Conservation (phyloP, 2,113 vertebrate species). For the Meleagris gallopavo region DNA sequence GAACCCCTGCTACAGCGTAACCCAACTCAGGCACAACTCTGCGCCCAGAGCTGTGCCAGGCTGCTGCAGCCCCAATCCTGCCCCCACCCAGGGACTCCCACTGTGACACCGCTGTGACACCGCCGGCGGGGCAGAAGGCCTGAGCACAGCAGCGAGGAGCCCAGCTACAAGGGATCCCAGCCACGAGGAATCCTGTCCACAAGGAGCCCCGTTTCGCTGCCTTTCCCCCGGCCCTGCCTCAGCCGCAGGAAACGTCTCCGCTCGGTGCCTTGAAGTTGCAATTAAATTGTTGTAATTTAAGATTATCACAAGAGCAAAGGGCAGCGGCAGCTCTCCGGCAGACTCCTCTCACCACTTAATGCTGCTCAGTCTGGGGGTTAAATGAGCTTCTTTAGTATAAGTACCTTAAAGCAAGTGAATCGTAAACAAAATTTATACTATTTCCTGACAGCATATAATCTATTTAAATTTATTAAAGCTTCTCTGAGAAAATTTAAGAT, state of each 20-base stretch:
- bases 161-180: no score
- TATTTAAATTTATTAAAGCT: slow-evolving; percentile 82
- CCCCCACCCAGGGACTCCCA: neutral
- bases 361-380: slow-evolving; percentile 82
- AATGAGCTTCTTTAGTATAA: slow-evolving; percentile 85
- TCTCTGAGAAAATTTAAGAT: slow-evolving; percentile 77
- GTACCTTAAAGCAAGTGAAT: slow-evolving; percentile 85
- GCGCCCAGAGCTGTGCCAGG: neutral
- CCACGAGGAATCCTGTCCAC: no score
- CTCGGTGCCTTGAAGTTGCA: slow-evolving; percentile 78
- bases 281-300: slow-evolving; percentile 87
- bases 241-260: slow-evolving; percentile 57
- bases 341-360: slow-evolving; percentile 81
- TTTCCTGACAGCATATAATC: slow-evolving; percentile 81
- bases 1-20: neutral
- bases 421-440: slow-evolving; percentile 87
- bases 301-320: slow-evolving; percentile 84
- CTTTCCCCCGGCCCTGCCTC: slow-evolving; percentile 38
- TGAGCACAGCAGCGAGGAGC: neutral
- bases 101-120: neutral
- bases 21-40: neutral
- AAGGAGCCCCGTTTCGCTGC: neutral
- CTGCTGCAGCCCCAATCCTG: neutral
- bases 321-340: slow-evolving; percentile 79
- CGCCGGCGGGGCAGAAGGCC: neutral